Evolutionary conservation across 2,888 invertebrate genomes (phyloP).

Genomic region (Eupithecia insigniata): DNA sequence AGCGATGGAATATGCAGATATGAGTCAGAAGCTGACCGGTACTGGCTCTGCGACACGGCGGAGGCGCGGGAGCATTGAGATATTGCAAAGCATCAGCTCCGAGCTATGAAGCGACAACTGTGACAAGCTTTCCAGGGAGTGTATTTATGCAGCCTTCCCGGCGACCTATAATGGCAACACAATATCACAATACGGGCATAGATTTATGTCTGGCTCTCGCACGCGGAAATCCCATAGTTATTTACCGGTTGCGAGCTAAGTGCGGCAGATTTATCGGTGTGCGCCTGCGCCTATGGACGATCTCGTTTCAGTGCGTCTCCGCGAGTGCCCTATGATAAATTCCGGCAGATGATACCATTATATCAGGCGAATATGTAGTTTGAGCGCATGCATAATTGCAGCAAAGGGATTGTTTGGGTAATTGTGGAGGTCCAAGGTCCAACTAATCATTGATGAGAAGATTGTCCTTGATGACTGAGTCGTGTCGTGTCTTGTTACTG

Average conservation of each 20-base stretch:
- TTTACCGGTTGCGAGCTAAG: conserved; percentile 84
- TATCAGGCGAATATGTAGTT: conserved; percentile 53
- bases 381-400: conserved; percentile 56
- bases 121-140: conserved; percentile 59
- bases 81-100: conserved; percentile 56
- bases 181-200: conserved; percentile 83
- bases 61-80: conserved; percentile 48
- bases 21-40: conserved; percentile 37
- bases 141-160: conserved; percentile 77
- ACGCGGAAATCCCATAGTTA: conserved; percentile 85
- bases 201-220: conserved; percentile 82
- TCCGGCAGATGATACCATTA: conserved; percentile 61
- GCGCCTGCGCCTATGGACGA: conserved; percentile 71
- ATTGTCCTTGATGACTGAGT: conserved; percentile 46
- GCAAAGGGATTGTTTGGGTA: conserved; percentile 45
- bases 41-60: conserved; percentile 45
- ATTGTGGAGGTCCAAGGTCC: conserved; percentile 50
- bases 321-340: conserved; percentile 64
- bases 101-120: conserved; percentile 54
- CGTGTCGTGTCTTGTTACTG: conserved; percentile 13
- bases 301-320: conserved; percentile 76
- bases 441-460: conserved; percentile 43
- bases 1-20: conserved; percentile 32
- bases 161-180: conserved; percentile 82
- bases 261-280: conserved; percentile 82